Base-by-base conservation (phyloP, 2,888 invertebrate species). In the Ophion ventricosus region DNA sequence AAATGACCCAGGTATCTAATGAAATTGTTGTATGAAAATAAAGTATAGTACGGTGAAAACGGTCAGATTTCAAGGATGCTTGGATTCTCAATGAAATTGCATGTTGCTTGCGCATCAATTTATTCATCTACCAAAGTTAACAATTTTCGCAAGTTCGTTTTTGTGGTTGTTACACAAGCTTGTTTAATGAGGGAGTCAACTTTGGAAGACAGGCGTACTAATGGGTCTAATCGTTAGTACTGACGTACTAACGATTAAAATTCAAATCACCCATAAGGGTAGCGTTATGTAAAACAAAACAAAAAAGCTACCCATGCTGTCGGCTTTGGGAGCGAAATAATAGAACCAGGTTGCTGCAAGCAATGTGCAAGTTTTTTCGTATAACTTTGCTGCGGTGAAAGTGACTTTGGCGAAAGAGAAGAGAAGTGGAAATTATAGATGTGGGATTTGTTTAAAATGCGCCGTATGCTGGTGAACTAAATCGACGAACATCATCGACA, bases 401-500 rank as follows among this genome's bases (percentile, higher is more conserved):
- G 17, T 3, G 14, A 17, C 14, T 49, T 4, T 17, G 49, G 14
- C 14, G 49, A 17, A 49, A 49, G 17, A 49, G 14, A 17, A 49
- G 49, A 49, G 4, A 49, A 17, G 17, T 49, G 49, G 14, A 4
- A 49, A 49, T 49, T 49, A 14, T 49, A 49, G 49, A 17, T 49
- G 49, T 17, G 0, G 49, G 49, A 25, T 72, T 56, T 20, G 20
- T 26, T 23, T 57, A 35, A 35, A 76, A 76, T 40, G 25, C 23
- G 23, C 23, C 29, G 40, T 40, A 40, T 25, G 64, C n/a, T 4
- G 54, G 23, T 23, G 40, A 57, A 26, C 25, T 43, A 70, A 8
- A 40, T 74, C 57, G 73, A 66, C 64, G 59, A 78, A 75, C 69
- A 77, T 77, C 56, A 73, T 17, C 35, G 8, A 11, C 43, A 67